phyloP scores from a whole-genome alignment of 2,113 vertebrate species.

The Scortum barcoo region DNA sequence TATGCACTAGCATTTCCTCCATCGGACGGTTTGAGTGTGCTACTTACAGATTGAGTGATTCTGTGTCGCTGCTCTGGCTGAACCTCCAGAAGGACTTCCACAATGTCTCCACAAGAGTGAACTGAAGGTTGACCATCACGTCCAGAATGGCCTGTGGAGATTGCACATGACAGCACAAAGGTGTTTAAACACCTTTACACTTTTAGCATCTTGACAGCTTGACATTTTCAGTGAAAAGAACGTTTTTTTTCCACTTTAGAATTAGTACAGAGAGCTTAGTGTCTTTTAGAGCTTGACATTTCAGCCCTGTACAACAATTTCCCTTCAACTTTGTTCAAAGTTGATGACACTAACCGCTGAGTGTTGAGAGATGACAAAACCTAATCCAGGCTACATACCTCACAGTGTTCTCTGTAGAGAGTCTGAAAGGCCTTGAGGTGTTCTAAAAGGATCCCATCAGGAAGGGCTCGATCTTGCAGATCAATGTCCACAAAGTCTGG shows the following conservation, averaged over 20 bases:
- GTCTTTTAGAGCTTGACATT: background rate
- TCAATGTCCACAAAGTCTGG: constrained; percentile 90
- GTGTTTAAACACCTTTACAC: background rate
- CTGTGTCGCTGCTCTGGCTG: constrained; percentile 86
- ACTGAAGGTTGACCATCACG: constrained; percentile 94
- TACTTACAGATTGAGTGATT: constrained; percentile 87
- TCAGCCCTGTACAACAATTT: background rate
- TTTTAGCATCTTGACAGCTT: background rate
- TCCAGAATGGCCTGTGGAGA: constrained; percentile 89
- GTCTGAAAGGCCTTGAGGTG: constrained; percentile 90
- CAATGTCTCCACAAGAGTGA: constrained; percentile 92
- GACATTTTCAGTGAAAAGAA: background rate
- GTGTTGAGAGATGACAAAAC: background rate
- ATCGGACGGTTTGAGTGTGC: background rate
- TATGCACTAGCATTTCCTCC: background rate
- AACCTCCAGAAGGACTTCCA: constrained; percentile 96
- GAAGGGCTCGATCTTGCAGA: constrained; percentile 85
- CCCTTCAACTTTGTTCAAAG: background rate
- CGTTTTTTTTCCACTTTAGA: background rate
- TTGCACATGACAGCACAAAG: constrained; percentile 3
- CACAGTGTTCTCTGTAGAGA: constrained; percentile 94
- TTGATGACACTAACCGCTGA: background rate
- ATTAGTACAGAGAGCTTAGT: background rate
- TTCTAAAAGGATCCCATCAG: constrained; percentile 86
- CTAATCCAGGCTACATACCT: constrained; percentile 81